Percentiles rank a stretch among this genome's conserved stretches.
phyloP scores from a whole-genome alignment of 2,888 invertebrate genomes.

The Frankliniella intonsa region DNA sequence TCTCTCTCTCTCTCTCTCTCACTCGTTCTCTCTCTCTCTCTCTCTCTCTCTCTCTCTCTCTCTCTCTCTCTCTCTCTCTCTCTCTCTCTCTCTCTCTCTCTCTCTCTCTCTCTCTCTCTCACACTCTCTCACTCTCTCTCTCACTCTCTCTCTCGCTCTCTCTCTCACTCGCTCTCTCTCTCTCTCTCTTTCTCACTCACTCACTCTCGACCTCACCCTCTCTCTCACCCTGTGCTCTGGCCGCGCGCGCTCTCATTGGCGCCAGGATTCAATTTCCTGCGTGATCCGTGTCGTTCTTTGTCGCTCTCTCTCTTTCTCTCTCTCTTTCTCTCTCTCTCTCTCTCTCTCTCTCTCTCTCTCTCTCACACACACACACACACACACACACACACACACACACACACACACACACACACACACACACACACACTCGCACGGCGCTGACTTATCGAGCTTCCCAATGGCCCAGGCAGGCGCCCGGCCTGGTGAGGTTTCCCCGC shows the following conservation, averaged over 20 bases:
- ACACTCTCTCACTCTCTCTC: neutral
- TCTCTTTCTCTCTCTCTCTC: too few relatives aligned
- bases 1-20: neutral
- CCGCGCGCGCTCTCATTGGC: neutral
- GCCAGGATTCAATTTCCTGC: neutral
- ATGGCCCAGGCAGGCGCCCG: too few relatives aligned
- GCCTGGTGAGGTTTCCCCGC: too few relatives aligned
- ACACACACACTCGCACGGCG: too few relatives aligned
- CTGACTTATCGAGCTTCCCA: too few relatives aligned
- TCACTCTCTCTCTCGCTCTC: neutral
- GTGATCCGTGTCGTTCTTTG: neutral
- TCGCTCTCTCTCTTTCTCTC: too few relatives aligned
- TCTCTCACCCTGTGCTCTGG: neutral
- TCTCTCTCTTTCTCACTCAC: neutral
- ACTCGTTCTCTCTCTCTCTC: conserved; percentile 1
- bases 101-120: neutral
- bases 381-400: too few relatives aligned
- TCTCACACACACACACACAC: too few relatives aligned
- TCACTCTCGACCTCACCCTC: neutral
- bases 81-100: neutral
- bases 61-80: neutral
- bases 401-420: too few relatives aligned
- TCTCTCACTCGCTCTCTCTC: neutral
- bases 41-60: neutral
- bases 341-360: too few relatives aligned